Evolutionary conservation across 2,888 invertebrate species (phyloP).

Genomic region (Mythimna vitellina): DNA sequence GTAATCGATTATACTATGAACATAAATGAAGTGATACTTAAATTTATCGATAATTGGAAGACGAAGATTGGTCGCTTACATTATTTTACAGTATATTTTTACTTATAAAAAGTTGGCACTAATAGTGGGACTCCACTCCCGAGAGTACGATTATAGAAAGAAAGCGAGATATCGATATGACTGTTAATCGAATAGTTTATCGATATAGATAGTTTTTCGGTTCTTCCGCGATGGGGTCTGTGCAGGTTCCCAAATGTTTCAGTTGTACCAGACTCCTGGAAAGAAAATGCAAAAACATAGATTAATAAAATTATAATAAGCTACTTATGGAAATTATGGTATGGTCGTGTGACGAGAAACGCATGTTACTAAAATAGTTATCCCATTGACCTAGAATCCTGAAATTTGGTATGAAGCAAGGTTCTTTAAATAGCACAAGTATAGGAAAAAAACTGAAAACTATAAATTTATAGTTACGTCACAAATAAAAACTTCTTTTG

Average conservation of each 20-base stretch:
- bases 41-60: constrained; percentile 72
- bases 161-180: constrained; percentile 76
- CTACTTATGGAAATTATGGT: too few species aligned
- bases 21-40: constrained; percentile 52
- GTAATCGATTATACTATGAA: constrained; percentile 51
- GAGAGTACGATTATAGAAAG: constrained; percentile 69
- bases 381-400: too few species aligned
- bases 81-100: constrained; percentile 66
- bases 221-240: constrained; percentile 95
- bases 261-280: constrained; percentile 93
- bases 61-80: constrained; percentile 72
- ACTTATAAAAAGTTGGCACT: constrained; percentile 81
- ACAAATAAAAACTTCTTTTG: too few species aligned
- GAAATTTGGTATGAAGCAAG: too few species aligned
- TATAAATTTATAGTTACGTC: background rate
- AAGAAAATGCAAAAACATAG: constrained; percentile 51
- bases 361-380: too few species aligned
- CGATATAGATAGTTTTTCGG: constrained; percentile 96
- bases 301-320: background rate
- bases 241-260: constrained; percentile 96
- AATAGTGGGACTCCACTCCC: constrained; percentile 72
- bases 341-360: too few species aligned
- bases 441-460: background rate
- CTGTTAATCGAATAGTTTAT: constrained; percentile 75
- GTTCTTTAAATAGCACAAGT: too few species aligned